Percentiles rank a stretch among this genome's conserved stretches.
Conservation (phyloP, 2,888 invertebrate species). For the Ramazzottius varieornatus region DNA sequence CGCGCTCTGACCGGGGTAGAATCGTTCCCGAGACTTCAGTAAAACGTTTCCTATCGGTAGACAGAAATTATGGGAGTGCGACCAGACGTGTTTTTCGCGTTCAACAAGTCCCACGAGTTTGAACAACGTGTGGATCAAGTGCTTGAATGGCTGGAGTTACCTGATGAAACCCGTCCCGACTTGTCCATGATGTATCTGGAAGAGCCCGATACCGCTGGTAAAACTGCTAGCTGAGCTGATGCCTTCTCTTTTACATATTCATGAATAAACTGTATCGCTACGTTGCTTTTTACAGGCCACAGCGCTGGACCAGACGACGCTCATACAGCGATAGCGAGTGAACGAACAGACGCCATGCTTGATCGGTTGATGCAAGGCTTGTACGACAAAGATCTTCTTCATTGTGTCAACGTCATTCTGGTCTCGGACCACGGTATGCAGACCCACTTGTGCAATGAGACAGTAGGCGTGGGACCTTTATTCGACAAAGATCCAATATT, state of each 20-base stretch:
- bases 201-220: constrained; percentile 15
- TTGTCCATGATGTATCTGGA: constrained; percentile 16
- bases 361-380: constrained; percentile 13
- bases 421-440: constrained; percentile 18
- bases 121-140: constrained; percentile 13
- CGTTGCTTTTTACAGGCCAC: too few relatives aligned
- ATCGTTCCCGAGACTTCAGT: neutral
- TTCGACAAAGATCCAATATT: too few relatives aligned
- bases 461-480: too few relatives aligned
- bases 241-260: too few relatives aligned
- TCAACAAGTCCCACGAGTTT: neutral
- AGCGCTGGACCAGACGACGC: too few relatives aligned
- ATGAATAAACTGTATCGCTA: too few relatives aligned
- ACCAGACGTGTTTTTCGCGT: neutral
- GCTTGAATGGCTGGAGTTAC: constrained; percentile 13
- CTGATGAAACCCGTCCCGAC: constrained; percentile 11
- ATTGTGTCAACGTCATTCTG: constrained; percentile 17
- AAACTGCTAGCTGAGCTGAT: too few relatives aligned
- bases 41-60: neutral
- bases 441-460: too few relatives aligned
- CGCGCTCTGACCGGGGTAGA: too few relatives aligned
- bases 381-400: constrained; percentile 11
- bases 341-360: constrained; percentile 16
- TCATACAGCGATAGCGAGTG: constrained; percentile 17
- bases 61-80: neutral